A percentile compares a stretch with the other conserved stretches of the same genome.
Conservation (phyloP, 2,888 invertebrate species). For the Spodoptera exigua region DNA sequence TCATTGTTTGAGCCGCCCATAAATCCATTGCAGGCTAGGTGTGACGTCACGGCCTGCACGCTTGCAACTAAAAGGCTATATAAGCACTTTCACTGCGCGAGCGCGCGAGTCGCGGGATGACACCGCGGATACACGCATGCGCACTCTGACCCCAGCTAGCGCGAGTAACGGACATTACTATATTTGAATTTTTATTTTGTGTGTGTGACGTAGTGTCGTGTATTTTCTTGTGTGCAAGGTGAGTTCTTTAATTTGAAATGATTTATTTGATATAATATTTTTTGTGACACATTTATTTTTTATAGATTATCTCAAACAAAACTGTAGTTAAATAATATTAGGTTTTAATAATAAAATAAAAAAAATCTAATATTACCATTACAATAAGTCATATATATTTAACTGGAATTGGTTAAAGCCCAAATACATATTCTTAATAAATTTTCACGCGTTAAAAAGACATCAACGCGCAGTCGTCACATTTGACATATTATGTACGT, state of each 20-base stretch:
- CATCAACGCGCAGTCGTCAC: slow-evolving; percentile 70
- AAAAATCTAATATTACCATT: neutral
- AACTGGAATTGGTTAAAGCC: neutral
- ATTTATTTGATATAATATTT: neutral
- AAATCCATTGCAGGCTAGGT: slow-evolving; percentile 62
- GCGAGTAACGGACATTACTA: slow-evolving; percentile 62
- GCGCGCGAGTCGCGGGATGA: slow-evolving; percentile 83
- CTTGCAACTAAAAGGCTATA: slow-evolving; percentile 83
- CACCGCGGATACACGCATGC: slow-evolving; percentile 72
- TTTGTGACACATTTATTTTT: neutral
- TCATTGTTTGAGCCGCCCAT: slow-evolving; percentile 61
- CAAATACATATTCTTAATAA: neutral
- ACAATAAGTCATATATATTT: neutral
- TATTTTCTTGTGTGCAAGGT: slow-evolving; percentile 78
- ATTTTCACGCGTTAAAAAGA: slow-evolving; percentile 71
- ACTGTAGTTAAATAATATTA: no score
- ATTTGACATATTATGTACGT: slow-evolving; percentile 10
- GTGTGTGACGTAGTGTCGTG: slow-evolving; percentile 81
- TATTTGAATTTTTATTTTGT: slow-evolving; percentile 60
- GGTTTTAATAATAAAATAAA: neutral
- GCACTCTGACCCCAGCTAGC: slow-evolving; percentile 83
- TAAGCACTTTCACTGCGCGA: slow-evolving; percentile 84
- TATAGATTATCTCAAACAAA: neutral
- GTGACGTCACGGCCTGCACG: slow-evolving; percentile 73
- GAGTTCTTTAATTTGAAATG: slow-evolving; percentile 60